Percentiles rank a stretch among this genome's conserved stretches.
Evolutionary conservation across 2,888 invertebrate genomes (phyloP).

Genomic region (Troides oblongomaculatus): DNA sequence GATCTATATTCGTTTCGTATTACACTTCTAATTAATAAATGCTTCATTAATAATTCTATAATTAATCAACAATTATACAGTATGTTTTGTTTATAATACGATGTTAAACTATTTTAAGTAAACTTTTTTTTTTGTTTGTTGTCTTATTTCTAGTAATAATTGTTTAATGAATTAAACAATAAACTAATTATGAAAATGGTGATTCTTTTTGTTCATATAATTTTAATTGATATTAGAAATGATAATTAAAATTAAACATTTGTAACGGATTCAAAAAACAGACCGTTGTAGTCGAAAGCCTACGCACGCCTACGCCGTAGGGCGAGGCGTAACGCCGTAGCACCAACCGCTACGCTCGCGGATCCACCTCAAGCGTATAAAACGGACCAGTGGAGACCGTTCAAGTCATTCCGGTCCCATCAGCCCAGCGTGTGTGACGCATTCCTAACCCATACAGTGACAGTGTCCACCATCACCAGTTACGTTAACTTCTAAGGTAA

Average conservation of each 20-base stretch:
- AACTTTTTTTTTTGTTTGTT: too few species aligned
- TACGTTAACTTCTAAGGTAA: conserved; percentile 61
- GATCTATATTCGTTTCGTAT: too few species aligned
- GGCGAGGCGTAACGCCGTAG: conserved; percentile 60
- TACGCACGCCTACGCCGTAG: conserved; percentile 72
- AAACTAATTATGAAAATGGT: too few species aligned
- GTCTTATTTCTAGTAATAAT: too few species aligned
- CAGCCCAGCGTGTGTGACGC: conserved; percentile 56
- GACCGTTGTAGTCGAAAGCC: conserved; percentile 52
- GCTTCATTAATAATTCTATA: too few species aligned
- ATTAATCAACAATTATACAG: too few species aligned
- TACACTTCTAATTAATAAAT: too few species aligned
- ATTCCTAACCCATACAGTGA: conserved; percentile 38
- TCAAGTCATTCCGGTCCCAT: conserved; percentile 59
- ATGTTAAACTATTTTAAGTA: too few species aligned
- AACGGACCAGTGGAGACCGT: conserved; percentile 45
- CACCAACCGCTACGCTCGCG: conserved; percentile 57
- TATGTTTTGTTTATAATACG: too few species aligned
- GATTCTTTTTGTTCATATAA: background rate
- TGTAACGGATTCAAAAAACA: conserved; percentile 20
- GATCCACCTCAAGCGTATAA: conserved; percentile 50
- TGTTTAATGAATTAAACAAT: too few species aligned
- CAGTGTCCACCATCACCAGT: conserved; percentile 46
- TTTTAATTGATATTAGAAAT: background rate
- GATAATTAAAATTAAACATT: conserved; percentile 20